phyloP scores from a whole-genome alignment of 2,797 vertebrate species.

The Apogon hyalosoma region DNA sequence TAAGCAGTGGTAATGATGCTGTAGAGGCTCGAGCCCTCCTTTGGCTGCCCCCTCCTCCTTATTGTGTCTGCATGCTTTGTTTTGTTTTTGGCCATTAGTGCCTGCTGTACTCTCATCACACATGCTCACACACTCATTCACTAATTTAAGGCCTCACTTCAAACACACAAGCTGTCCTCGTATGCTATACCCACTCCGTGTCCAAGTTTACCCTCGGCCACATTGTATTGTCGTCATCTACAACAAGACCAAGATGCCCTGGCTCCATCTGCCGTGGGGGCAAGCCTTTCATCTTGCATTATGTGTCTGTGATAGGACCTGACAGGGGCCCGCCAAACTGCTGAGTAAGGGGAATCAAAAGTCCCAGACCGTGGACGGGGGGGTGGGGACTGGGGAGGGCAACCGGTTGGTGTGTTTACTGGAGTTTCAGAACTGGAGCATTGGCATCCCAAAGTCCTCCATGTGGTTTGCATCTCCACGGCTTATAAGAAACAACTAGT shows the following conservation, averaged over 20 bases:
- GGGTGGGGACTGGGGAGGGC: not conserved
- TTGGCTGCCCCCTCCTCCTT: constrained; percentile 8
- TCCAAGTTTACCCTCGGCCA: constrained; percentile 25
- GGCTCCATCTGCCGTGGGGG: constrained; percentile 71
- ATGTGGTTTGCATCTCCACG: not conserved
- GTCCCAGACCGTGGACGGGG: constrained; percentile 28
- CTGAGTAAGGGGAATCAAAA: constrained; percentile 70
- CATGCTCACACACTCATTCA: constrained; percentile 17
- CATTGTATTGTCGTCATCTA: constrained; percentile 60
- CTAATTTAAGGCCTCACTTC: constrained; percentile 24
- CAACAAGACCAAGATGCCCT: constrained; percentile 66
- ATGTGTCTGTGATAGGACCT: constrained; percentile 74
- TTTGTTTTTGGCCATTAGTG: constrained; percentile 66
- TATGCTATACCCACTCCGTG: constrained; percentile 10
- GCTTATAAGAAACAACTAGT: no score
- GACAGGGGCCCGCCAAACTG: constrained; percentile 71
- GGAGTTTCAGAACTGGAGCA: constrained; percentile 14
- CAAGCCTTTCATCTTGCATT: constrained; percentile 75
- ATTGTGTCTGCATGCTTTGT: constrained; percentile 54
- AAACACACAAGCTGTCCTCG: constrained; percentile 42
- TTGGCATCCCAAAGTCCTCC: constrained; percentile 5
- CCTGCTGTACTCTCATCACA: constrained; percentile 42
- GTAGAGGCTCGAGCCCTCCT: constrained; percentile 18
- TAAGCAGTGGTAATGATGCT: constrained; percentile 33
- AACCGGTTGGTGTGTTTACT: not conserved